Base-by-base conservation (phyloP, 2,797 vertebrate species). In the Siniperca undulata region DNA sequence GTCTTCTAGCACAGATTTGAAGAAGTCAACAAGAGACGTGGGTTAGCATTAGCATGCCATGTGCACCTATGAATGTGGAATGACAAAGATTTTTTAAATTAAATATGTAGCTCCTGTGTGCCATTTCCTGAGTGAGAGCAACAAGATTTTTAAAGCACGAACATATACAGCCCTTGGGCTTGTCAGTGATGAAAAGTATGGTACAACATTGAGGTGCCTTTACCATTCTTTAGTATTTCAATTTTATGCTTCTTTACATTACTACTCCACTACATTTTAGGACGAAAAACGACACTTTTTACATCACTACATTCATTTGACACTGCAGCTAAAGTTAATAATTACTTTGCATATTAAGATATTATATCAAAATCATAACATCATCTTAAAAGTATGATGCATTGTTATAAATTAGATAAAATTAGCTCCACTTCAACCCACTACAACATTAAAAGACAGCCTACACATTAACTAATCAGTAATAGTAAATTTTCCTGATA, bases 81-180 rank as follows among this genome's bases (percentile, higher is more conserved):
- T 77, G 79, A 91, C 85, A 82, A 84, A 81, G 88, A 88, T 88
- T 89, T 89, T 61, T 59, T 4, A 68, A 46, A 92, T 93, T n/a
- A 93, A 93, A 93, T 93, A 94, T 95, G 94, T 68, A 94, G 61
- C 34, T 70, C 61, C 86, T 74, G 61, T 40, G 89, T 70, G 90
- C 64, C 73, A 22, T 73, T 83, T 90, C 77, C 75, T 77, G 87
- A 88, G 88, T 59, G 22, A 84, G 75, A 72, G 70, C n/a, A 24
- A 85, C 75, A 38, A 44, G 9, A 80, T 73, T 74, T 85, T 78
- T 82, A 72, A 81, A 88, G 79, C 46, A 4, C 77, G 83, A 74
- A 89, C 84, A 74, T 50, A 71, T 53, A 78, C 77, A 67, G 76
- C 87, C 86, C 62, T 56, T 56, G 75, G 84, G 73, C 69, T 59